Percentiles rank a stretch among this genome's conserved stretches.
Conservation (phyloP, 2,113 vertebrate genomes). For the Ceyx margarethae region DNA sequence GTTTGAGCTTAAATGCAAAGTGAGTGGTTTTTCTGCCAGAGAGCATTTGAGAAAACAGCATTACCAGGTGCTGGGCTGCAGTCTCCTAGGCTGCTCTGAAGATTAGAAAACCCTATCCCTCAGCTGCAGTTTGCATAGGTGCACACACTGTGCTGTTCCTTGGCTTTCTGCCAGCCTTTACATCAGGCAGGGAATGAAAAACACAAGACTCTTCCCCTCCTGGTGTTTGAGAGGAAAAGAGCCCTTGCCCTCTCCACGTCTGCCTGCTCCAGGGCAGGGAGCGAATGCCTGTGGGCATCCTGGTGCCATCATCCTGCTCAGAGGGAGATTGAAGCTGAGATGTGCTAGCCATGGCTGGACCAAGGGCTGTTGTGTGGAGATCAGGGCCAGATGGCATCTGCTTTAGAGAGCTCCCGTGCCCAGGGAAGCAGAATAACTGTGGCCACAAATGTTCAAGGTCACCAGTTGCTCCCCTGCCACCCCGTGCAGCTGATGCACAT, state of each 20-base stretch:
- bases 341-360: neutral
- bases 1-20: neutral
- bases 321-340: neutral
- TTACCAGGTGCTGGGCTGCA: neutral
- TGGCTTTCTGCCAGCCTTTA: neutral
- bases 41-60: neutral
- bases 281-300: neutral
- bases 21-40: neutral
- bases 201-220: neutral
- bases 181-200: neutral
- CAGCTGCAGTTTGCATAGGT: neutral
- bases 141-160: rapidly evolving
- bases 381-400: neutral
- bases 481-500: neutral
- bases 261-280: neutral
- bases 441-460: neutral
- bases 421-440: neutral
- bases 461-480: neutral
- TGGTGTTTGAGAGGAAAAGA: neutral
- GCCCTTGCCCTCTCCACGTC: neutral
- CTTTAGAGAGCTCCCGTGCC: neutral
- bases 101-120: neutral
- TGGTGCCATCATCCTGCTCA: neutral
- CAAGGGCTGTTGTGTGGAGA: neutral
- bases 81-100: neutral